Conservation (phyloP, 2,888 invertebrate species). For the Zaprionus bogoriensis region DNA sequence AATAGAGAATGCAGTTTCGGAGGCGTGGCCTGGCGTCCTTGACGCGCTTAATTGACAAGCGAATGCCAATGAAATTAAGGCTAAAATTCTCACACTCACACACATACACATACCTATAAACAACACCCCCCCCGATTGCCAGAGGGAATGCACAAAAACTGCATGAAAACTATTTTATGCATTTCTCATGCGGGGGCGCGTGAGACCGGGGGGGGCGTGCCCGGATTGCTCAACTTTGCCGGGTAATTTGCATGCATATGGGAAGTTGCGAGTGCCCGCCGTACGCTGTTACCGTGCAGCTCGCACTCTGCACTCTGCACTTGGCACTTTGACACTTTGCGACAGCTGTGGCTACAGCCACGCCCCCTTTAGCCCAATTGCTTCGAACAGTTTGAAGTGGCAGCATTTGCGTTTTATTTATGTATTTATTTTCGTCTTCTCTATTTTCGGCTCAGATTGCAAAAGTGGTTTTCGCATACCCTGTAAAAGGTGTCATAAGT, state of each 20-base stretch:
- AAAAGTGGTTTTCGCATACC: background rate
- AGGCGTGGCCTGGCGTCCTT: slow-evolving; percentile 48
- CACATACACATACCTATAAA: slow-evolving; percentile 12
- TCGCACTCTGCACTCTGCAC: background rate
- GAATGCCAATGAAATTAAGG: slow-evolving; percentile 63
- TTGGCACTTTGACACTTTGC: slow-evolving; percentile 13
- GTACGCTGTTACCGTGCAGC: slow-evolving; percentile 1
- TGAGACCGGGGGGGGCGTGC: background rate
- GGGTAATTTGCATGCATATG: slow-evolving; percentile 40
- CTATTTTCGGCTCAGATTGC: background rate
- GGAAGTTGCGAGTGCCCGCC: slow-evolving; percentile 14
- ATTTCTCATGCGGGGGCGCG: background rate
- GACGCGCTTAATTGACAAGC: slow-evolving; percentile 65
- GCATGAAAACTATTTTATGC: background rate
- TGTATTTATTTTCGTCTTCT: background rate
- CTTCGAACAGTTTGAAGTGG: slow-evolving; percentile 17
- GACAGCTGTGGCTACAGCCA: slow-evolving; percentile 1
- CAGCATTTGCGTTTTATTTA: slow-evolving; percentile 1
- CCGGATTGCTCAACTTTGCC: slow-evolving; percentile 13
- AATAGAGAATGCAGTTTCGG: background rate
- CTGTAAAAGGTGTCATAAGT: too few relatives aligned
- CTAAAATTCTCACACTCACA: slow-evolving; percentile 27
- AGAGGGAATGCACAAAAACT: background rate
- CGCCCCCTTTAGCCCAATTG: slow-evolving; percentile 21
- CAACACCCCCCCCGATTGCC: background rate